Percentiles rank a stretch among this genome's conserved stretches.
Conservation (phyloP, 2,113 vertebrate genomes). For the Cyanocitta stelleri region DNA sequence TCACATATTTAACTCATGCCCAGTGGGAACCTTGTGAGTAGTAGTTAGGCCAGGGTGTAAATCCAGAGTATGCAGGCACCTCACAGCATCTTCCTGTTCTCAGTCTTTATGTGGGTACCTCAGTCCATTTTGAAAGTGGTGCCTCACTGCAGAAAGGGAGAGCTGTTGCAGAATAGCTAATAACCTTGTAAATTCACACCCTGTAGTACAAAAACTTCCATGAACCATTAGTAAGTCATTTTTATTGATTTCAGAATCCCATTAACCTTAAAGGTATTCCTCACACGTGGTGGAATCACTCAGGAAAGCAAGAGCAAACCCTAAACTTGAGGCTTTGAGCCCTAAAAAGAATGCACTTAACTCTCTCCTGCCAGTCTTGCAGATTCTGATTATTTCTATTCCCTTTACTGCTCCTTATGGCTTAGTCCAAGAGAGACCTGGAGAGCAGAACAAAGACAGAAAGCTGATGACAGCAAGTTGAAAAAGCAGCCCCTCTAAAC, state of each 20-base stretch:
- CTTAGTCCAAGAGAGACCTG: background rate
- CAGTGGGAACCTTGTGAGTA: background rate
- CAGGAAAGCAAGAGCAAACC: background rate
- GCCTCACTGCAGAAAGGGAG: background rate
- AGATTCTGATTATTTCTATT: background rate
- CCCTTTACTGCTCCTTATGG: background rate
- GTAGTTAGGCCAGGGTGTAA: background rate
- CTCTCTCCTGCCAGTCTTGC: background rate
- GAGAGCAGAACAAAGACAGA: background rate
- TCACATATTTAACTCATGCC: background rate
- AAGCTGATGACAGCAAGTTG: background rate
- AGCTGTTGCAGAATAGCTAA: background rate
- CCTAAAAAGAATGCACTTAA: background rate
- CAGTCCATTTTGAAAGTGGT: background rate
- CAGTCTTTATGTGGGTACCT: background rate
- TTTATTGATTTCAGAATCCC: conserved; percentile 46
- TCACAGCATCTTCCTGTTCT: background rate
- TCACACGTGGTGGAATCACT: background rate
- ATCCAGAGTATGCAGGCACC: background rate
- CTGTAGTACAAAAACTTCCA: conserved; percentile 7
- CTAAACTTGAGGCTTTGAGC: background rate
- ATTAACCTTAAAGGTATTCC: conserved; percentile 36
- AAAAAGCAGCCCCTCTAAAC: background rate
- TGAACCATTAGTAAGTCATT: conserved; percentile 31
- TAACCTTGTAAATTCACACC: conserved; percentile 29